Evolutionary conservation across 2,113 vertebrate species (phyloP).

Genomic region (Neogobius melanostomus): DNA sequence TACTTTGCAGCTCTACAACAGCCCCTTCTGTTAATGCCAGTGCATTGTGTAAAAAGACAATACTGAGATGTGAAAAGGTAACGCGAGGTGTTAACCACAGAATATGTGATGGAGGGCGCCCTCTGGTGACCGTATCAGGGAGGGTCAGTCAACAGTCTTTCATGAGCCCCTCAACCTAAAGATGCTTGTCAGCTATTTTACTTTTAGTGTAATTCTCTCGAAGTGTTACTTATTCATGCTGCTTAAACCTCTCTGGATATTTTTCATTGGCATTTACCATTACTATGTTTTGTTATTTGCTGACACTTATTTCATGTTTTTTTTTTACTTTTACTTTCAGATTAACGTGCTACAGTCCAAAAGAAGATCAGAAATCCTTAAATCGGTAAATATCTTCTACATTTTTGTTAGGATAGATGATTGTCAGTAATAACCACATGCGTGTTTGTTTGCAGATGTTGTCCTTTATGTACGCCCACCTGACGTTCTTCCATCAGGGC

Average conservation of each 20-base stretch:
- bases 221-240: conserved; percentile 13
- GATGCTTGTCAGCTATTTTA: background rate
- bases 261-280: background rate
- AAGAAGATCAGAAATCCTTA: conserved; percentile 95
- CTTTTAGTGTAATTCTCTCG: conserved; percentile 9
- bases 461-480: conserved; percentile 97
- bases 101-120: conserved; percentile 42
- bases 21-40: background rate
- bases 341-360: conserved; percentile 98
- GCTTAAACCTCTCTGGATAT: background rate
- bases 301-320: background rate
- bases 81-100: background rate
- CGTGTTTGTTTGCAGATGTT: conserved; percentile 84
- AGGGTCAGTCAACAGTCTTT: background rate
- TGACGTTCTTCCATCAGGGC: conserved; percentile 98
- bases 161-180: background rate
- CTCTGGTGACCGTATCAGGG: conserved; percentile 33
- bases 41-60: no score
- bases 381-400: conserved; percentile 94
- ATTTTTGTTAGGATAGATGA: no score
- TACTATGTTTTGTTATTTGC: background rate
- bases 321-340: conserved; percentile 73
- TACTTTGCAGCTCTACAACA: background rate
- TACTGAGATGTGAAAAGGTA: background rate
- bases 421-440: background rate